A percentile compares a stretch with the other conserved stretches of the same genome.
Conservation (phyloP, 1,140 invertebrate species). For the Gonatopus flavifemur region DNA sequence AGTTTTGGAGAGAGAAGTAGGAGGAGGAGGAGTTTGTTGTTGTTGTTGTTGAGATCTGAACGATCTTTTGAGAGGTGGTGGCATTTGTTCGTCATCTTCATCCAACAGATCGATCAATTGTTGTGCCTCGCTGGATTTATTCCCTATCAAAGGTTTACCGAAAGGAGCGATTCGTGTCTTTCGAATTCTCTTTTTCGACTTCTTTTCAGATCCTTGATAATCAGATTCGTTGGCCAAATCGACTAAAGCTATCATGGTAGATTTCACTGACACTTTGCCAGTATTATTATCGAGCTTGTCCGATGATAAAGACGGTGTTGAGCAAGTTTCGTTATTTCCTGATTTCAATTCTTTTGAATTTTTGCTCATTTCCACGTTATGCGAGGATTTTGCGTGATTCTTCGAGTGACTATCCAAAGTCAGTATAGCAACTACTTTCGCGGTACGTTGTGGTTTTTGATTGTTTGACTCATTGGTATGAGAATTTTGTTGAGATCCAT, state of each 20-base stretch:
- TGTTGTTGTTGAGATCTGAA: too few relatives aligned
- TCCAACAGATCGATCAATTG: slow-evolving; percentile 25
- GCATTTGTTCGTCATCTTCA: slow-evolving; percentile 30
- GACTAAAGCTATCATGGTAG: slow-evolving; percentile 12
- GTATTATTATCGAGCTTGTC: slow-evolving; percentile 5
- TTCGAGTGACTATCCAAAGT: slow-evolving; percentile 41
- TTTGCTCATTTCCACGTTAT: slow-evolving; percentile 2
- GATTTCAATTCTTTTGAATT: slow-evolving; percentile 1
- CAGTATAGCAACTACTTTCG: slow-evolving; percentile 51
- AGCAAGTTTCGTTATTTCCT: background rate
- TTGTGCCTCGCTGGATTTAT: slow-evolving; percentile 15
- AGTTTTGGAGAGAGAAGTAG: slow-evolving; percentile 1
- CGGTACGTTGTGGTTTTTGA: slow-evolving; percentile 51
- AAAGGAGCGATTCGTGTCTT: slow-evolving; percentile 13
- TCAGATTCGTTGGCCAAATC: slow-evolving; percentile 34
- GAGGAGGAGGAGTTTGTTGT: slow-evolving; percentile 19
- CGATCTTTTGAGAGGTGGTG: slow-evolving; percentile 26
- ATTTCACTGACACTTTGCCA: slow-evolving; percentile 6
- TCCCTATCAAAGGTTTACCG: slow-evolving; percentile 12
- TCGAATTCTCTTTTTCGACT: slow-evolving; percentile 25
- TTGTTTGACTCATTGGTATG: too few relatives aligned
- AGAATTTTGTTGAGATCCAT: too few relatives aligned
- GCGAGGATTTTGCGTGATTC: slow-evolving; percentile 10
- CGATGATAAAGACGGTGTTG: background rate
- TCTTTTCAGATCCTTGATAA: slow-evolving; percentile 3